These are phyloP conservation scores for Alsophila aescularia DNA, from an alignment of 2,888 invertebrate species.

Conservation along the genomic window DNA sequence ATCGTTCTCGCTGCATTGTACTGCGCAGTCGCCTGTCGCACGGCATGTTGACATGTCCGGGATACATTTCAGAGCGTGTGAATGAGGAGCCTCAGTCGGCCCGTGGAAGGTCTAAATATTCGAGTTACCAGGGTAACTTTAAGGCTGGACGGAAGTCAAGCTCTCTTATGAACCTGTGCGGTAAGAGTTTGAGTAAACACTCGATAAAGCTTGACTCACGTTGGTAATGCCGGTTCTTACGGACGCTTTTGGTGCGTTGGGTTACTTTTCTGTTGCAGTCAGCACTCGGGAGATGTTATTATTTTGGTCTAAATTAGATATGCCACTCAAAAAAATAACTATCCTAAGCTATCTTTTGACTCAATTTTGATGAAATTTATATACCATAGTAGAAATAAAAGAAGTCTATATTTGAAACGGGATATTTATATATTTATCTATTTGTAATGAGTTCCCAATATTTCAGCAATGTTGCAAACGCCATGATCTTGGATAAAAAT, in stretches of 20 bases:
- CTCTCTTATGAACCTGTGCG: constrained; percentile 98
- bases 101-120: constrained; percentile 93
- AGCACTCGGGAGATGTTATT: constrained; percentile 40
- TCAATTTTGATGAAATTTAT: too few relatives aligned
- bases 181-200: constrained; percentile 87
- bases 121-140: constrained; percentile 93
- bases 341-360: too few relatives aligned
- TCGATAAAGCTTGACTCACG: constrained; percentile 72
- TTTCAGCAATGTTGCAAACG: too few relatives aligned
- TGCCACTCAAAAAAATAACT: too few relatives aligned
- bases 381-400: too few relatives aligned
- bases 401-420: too few relatives aligned
- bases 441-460: too few relatives aligned
- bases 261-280: constrained; percentile 68
- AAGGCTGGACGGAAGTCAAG: constrained; percentile 95
- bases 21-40: constrained; percentile 43
- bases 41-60: constrained; percentile 72
- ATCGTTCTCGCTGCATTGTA: constrained; percentile 39
- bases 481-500: too few relatives aligned
- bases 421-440: too few relatives aligned
- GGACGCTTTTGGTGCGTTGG: constrained; percentile 78
- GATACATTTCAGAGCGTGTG: constrained; percentile 92
- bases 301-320: background rate
- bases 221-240: constrained; percentile 58
- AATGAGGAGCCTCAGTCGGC: constrained; percentile 91